Percentiles rank a stretch among this genome's conserved stretches.
Evolutionary conservation across 2,797 vertebrate species (phyloP).

Genomic region (Zenarchopterus dispar): DNA sequence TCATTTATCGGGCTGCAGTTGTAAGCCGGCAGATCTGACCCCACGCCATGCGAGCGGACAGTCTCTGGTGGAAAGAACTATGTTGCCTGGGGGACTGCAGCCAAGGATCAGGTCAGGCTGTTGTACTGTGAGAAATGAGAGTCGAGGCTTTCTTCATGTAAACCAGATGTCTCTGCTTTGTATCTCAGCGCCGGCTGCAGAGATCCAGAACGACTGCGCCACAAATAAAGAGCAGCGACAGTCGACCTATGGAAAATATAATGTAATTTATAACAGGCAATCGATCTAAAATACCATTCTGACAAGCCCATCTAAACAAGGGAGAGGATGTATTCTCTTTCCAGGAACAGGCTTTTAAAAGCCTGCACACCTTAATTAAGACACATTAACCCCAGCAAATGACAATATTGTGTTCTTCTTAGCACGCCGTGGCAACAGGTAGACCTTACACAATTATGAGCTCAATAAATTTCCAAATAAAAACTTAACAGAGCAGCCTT

Average conservation of each 20-base stretch:
- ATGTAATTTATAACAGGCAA: constrained; percentile 5
- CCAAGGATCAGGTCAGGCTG: constrained; percentile 80
- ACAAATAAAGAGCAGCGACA: constrained; percentile 31
- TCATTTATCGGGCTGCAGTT: constrained; percentile 22
- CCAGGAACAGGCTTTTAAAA: too few species aligned
- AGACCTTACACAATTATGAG: not conserved
- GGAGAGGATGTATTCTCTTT: constrained; percentile 1
- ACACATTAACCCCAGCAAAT: too few species aligned
- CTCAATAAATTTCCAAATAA: too few species aligned
- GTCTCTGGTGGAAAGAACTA: constrained; percentile 78
- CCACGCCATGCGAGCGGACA: constrained; percentile 60
- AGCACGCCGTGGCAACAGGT: not conserved
- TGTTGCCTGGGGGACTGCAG: constrained; percentile 73
- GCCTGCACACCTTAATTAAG: too few species aligned
- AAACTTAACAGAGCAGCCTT: constrained; percentile 4
- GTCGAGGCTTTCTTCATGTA: constrained; percentile 78
- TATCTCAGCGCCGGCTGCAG: constrained; percentile 58
- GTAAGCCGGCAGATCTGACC: constrained; percentile 48
- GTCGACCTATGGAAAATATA: constrained; percentile 46
- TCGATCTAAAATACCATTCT: constrained; percentile 21
- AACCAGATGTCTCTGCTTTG: constrained; percentile 83
- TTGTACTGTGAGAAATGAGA: constrained; percentile 77
- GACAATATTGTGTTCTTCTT: not conserved
- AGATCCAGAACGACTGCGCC: constrained; percentile 43
- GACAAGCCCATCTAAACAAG: constrained; percentile 28